Base-by-base conservation (phyloP, 53 echinoderm and acorn worm genomes). In the Patiria pectinifera region DNA sequence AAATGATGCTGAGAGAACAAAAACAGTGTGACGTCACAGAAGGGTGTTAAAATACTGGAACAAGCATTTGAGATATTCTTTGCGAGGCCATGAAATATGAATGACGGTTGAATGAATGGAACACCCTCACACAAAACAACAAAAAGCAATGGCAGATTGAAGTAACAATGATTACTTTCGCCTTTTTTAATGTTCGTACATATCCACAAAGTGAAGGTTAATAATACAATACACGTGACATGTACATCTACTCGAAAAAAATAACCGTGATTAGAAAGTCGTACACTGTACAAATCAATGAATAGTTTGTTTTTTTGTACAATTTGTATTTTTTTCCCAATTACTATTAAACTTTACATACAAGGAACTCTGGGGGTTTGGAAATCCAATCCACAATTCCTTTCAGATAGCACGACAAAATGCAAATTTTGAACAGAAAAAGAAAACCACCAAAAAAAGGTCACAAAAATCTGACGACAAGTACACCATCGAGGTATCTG, bases 231-330 rank as follows among this genome's bases (percentile, higher is more conserved):
- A 66, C 66, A 84, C 63, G 19, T 48, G 24, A 84, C 84, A 84
- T 84, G 66, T 84, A 84, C 84, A 84, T 62, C 84, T 84, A 84
- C 84, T 89, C 78, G 59, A 76, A 8, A 87, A 79, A 84, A 84
- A 84, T 84, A 84, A 35, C 26, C 62, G 15, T 84, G 0, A 84
- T 83, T 61, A 77, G 80, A 90, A 81, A 82, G 90, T 90, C 80
- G 48, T 90, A 81, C 90, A 90, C 81, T 53, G 53, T 80, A 47
- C 84, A 84, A 84, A 84, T 84, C 66, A 60, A 79, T 58, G 48
- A 49, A 35, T 35, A 35, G 35, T 47, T 1, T 48, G 22, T 76
- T 84, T 7, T 72, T 86, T 63, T 86, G 74, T 86, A 86, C 86
- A 86, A 71, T 80, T 80, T 75, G 62, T 87, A 81, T 81, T 80